Conservation (phyloP, 2,797 vertebrate species). For the Kryptopterus vitreolus region DNA sequence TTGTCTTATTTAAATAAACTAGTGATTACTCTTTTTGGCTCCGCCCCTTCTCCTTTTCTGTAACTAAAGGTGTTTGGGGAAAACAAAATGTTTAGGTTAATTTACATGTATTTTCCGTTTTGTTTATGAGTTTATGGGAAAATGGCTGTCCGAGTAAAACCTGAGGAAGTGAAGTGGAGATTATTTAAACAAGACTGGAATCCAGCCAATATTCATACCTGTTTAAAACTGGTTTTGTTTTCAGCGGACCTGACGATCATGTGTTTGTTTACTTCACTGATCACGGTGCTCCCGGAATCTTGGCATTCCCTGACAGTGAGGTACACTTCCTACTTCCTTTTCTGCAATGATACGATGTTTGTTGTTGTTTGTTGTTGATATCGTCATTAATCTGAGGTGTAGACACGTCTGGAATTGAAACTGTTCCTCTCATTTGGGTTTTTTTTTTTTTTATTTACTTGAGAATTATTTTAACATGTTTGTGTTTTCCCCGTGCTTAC, state of each 20-base stretch:
- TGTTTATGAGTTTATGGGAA: neutral
- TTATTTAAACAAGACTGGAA: neutral
- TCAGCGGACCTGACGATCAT: constrained; percentile 90
- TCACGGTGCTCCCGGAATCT: constrained; percentile 87
- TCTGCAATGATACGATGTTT: neutral
- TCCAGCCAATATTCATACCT: neutral
- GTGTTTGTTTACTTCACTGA: constrained; percentile 97
- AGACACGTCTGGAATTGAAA: neutral
- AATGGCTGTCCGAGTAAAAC: neutral
- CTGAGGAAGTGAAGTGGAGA: neutral
- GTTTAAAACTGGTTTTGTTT: constrained; percentile 11
- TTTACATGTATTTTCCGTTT: neutral
- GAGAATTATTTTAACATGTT: neutral
- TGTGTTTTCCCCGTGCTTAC: neutral
- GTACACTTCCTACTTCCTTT: constrained; percentile 65
- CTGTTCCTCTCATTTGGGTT: neutral
- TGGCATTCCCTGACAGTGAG: constrained; percentile 88
- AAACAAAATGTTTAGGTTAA: neutral
- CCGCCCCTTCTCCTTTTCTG: neutral
- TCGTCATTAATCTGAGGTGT: too few relatives aligned
- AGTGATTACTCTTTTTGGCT: neutral
- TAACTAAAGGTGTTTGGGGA: neutral
- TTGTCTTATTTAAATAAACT: neutral
- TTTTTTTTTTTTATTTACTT: neutral
- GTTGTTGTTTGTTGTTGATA: too few relatives aligned